Percentiles rank a stretch among this genome's conserved stretches.
Conservation (phyloP, 2,113 vertebrate species). For the Plecotus auritus region DNA sequence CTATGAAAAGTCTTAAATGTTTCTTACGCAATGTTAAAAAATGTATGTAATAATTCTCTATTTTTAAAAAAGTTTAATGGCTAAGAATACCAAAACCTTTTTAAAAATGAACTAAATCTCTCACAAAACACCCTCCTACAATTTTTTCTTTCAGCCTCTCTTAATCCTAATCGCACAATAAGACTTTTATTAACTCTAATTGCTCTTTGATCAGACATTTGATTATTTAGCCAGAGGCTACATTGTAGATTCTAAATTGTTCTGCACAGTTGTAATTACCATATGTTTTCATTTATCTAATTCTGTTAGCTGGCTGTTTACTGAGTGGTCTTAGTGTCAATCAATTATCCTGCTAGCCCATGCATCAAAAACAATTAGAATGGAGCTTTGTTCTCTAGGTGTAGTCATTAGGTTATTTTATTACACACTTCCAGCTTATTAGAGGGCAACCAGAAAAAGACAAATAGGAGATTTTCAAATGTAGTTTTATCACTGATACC, state of each 20-base stretch:
- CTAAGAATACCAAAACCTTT: slow-evolving; percentile 38
- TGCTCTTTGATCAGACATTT: slow-evolving; percentile 79
- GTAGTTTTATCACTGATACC: slow-evolving; percentile 39
- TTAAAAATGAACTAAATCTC: slow-evolving; percentile 64
- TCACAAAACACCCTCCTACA: slow-evolving; percentile 64
- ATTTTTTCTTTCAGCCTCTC: slow-evolving; percentile 47
- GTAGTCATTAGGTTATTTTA: slow-evolving; percentile 65
- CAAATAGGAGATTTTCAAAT: slow-evolving; percentile 51
- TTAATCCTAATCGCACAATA: slow-evolving; percentile 71
- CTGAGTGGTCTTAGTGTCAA: slow-evolving; percentile 77
- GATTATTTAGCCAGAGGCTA: slow-evolving; percentile 79
- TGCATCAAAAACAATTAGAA: slow-evolving; percentile 79
- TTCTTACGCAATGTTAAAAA: not conserved
- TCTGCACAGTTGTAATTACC: slow-evolving; percentile 82
- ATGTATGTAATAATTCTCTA: slow-evolving; percentile 55
- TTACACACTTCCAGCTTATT: slow-evolving; percentile 58
- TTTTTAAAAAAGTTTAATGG: slow-evolving; percentile 38
- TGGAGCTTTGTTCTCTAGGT: slow-evolving; percentile 69
- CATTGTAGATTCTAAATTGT: slow-evolving; percentile 77
- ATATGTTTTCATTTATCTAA: slow-evolving; percentile 84
- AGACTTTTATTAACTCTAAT: slow-evolving; percentile 80
- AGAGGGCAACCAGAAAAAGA: slow-evolving; percentile 53
- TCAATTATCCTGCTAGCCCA: slow-evolving; percentile 79
- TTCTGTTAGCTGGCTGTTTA: slow-evolving; percentile 79
- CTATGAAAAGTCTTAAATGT: not conserved